A percentile compares a stretch with the other conserved stretches of the same genome.
Evolutionary conservation across 2,113 vertebrate species (phyloP).

Genomic region (Gobiocypris rarus): DNA sequence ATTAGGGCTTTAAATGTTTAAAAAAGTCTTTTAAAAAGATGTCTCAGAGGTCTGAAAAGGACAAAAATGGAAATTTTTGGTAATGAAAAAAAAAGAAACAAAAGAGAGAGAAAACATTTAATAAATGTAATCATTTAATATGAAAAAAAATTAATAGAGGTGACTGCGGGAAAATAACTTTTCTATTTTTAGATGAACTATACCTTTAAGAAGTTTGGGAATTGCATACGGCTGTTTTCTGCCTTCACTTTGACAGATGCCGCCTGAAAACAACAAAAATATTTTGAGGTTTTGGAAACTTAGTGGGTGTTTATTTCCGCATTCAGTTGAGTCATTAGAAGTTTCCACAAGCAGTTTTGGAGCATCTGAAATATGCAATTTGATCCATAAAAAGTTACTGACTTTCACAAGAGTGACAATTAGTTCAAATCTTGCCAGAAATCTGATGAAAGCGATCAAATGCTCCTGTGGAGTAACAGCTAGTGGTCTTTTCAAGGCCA

Average conservation of each 20-base stretch:
- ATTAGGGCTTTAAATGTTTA: neutral
- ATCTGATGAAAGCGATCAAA: conserved; percentile 11
- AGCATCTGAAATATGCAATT: conserved; percentile 16
- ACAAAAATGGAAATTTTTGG: neutral
- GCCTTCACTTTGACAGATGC: neutral
- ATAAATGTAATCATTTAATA: no score
- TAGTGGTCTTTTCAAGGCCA: conserved; percentile 20
- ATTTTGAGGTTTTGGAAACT: conserved; percentile 16
- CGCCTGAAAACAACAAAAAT: no score
- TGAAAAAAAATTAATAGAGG: no score
- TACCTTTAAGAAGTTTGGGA: neutral
- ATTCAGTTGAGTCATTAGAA: conserved; percentile 30
- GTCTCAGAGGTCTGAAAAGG: neutral
- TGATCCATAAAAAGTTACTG: neutral
- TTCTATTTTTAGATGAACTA: neutral
- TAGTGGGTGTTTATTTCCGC: neutral
- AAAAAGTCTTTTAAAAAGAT: neutral
- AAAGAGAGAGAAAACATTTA: no score
- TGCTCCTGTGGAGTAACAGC: neutral
- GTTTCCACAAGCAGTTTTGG: neutral
- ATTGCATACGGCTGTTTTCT: neutral
- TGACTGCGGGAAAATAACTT: no score
- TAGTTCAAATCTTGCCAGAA: conserved; percentile 11
- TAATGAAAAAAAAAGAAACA: no score
- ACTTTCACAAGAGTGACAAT: neutral